Conservation (phyloP, 2,797 vertebrate genomes). For the Cryptoprocta ferox region DNA sequence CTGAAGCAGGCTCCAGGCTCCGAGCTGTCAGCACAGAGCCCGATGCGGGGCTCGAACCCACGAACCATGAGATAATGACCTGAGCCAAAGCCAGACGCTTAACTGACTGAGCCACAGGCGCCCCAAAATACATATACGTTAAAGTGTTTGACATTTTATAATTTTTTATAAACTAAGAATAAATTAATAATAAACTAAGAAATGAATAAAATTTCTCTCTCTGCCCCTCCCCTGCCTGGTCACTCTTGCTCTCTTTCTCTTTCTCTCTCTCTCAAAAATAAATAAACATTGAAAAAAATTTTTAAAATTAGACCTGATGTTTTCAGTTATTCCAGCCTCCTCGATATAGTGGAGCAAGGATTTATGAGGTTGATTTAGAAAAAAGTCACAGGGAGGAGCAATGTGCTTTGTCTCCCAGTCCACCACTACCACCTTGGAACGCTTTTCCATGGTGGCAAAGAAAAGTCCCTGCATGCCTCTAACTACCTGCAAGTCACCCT, state of each 20-base stretch:
- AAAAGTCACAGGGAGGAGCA: neutral
- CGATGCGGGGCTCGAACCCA: too few species aligned
- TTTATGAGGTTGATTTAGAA: neutral
- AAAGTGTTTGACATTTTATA: constrained; percentile 29
- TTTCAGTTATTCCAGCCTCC: neutral
- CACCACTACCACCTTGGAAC: neutral
- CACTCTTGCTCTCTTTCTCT: too few species aligned
- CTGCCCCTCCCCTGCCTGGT: too few species aligned
- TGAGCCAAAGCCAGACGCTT: too few species aligned
- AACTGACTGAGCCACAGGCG: too few species aligned
- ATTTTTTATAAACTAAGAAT: neutral
- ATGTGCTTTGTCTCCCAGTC: neutral
- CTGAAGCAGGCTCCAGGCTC: too few species aligned
- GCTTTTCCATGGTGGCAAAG: neutral
- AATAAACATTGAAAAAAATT: too few species aligned
- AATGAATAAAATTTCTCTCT: neutral
- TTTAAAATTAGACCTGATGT: neutral
- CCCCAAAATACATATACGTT: neutral
- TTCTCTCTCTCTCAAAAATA: too few species aligned
- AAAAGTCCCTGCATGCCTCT: neutral
- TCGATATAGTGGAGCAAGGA: neutral
- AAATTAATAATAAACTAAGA: constrained; percentile 9
- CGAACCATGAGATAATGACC: too few species aligned
- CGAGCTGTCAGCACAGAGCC: too few species aligned
- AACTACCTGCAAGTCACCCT: neutral